Evolutionary conservation across 2,888 invertebrate genomes (phyloP), one percentile per base, ranked within the genome.

Genomic region (Brachypalpus laphriformis): DNA sequence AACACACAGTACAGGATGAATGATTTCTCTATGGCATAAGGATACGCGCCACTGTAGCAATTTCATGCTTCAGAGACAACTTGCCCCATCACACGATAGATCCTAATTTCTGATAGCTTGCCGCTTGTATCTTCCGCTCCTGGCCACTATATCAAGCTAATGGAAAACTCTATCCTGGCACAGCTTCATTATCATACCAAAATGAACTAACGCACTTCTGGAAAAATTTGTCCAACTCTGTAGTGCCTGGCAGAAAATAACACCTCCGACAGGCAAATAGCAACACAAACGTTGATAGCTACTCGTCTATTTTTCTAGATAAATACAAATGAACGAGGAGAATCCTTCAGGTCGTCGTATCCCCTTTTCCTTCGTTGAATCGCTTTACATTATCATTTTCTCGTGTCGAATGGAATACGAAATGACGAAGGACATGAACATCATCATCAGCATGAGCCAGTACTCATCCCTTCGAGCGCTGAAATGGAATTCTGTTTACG

Each of bases 61-160:
- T 85, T 85, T 85, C 85, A 85, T 76, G 85, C 85, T 81, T 71
- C 75, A 85, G 65, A 65, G 75, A 54, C 70, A 71, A 70, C 68
- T 75, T 57, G 49, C 54, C 47, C 45, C 65, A 59, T 80, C 82
- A 71, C 51, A 65, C 18, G 57, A 76, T 70, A 76, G 81, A 85
- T 81, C 65, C 85, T 81, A 81, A 81, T 81, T 81, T 81, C 76
- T 81, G 85, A 81, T 81, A 85, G 71, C 49, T 66, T 75, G 57
- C 34, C 61, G 61, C 31, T 56, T 45, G 28, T 75, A 51, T 37
- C 72, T 56, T 59, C 42, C 37, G 70, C 42, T 70, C 18, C 25
- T 57, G 47, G 59, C 25, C 25, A 34, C 37, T 59, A 34, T 57
- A n/a, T 51, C 16, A 42, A 14, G 37, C 61, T 74, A 49, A 68